Percentiles rank a stretch among this genome's conserved stretches.
phyloP scores from a whole-genome alignment of 2,113 vertebrate species.

The Burhinus bistriatus region DNA sequence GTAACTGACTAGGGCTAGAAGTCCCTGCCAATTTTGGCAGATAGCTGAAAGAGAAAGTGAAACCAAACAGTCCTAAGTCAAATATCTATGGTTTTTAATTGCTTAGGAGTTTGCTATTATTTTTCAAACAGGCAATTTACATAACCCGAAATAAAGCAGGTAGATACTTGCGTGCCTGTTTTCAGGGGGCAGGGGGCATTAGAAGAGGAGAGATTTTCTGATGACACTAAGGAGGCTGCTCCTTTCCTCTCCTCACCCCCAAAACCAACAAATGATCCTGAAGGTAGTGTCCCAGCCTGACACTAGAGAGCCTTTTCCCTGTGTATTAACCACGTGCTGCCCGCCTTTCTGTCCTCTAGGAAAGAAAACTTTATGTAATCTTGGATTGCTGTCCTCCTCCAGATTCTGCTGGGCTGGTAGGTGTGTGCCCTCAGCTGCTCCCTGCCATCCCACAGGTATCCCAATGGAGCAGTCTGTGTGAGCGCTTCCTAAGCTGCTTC shows the following conservation, averaged over 20 bases:
- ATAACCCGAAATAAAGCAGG: not conserved
- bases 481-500: not conserved
- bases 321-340: fast-evolving
- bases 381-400: not conserved
- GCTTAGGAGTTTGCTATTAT: not conserved
- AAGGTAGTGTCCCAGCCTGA: not conserved
- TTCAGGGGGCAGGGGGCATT: fast-evolving
- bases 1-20: not conserved
- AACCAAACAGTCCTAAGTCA: not conserved
- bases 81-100: not conserved
- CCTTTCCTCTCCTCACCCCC: not conserved
- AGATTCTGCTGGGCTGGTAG: not conserved
- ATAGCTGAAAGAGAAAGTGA: conserved; percentile 11
- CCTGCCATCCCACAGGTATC: not conserved
- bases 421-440: fast-evolving
- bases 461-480: fast-evolving
- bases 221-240: not conserved
- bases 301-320: not conserved
- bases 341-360: not conserved
- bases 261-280: not conserved
- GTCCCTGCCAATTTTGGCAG: not conserved
- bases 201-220: not conserved
- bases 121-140: not conserved
- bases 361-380: fast-evolving
- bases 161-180: not conserved